Evolutionary conservation across 30 jellyfish, hydroid and myxozoan species (phyloP).

Genomic region (Haliclystus octoradiatus): DNA sequence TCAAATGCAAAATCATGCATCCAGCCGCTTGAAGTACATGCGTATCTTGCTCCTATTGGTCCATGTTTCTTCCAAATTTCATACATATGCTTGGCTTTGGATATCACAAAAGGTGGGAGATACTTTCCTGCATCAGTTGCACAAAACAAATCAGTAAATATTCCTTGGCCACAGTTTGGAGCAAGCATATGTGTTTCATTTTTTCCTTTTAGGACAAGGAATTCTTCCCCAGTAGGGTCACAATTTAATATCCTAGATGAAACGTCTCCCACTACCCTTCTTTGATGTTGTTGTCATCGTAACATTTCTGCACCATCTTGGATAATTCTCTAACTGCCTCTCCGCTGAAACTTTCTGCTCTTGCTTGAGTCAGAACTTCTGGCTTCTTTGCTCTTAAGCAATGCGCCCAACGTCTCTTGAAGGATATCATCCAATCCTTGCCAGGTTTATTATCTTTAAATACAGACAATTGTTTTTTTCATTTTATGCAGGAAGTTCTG

Average conservation of each 20-base stretch:
- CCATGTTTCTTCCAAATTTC: constrained; percentile 27
- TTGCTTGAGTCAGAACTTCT: constrained; percentile 26
- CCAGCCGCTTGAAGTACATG: constrained; percentile 35
- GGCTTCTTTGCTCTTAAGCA: constrained; percentile 30
- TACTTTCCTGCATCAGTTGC: constrained; percentile 29
- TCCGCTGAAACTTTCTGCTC: constrained; percentile 25
- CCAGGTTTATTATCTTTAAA: constrained; percentile 40
- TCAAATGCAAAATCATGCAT: constrained; percentile 50
- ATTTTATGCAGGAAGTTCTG: constrained; percentile 11
- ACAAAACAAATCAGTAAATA: constrained; percentile 46
- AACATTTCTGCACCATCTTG: neutral
- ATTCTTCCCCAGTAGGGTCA: constrained; percentile 20
- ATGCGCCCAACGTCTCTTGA: constrained; percentile 17
- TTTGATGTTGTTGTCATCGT: constrained; percentile 7
- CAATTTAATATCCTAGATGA: no score
- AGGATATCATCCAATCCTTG: constrained; percentile 32
- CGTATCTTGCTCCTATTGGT: constrained; percentile 8
- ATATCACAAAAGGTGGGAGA: constrained; percentile 34
- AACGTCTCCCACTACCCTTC: no score
- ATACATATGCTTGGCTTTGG: constrained; percentile 10
- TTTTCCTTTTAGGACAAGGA: constrained; percentile 22
- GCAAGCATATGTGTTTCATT: constrained; percentile 20
- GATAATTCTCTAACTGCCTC: constrained; percentile 14
- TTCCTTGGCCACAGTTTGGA: constrained; percentile 27
- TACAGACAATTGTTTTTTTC: no score